Base-by-base conservation (phyloP, 2,113 vertebrate species). In the Azemiops feae region DNA sequence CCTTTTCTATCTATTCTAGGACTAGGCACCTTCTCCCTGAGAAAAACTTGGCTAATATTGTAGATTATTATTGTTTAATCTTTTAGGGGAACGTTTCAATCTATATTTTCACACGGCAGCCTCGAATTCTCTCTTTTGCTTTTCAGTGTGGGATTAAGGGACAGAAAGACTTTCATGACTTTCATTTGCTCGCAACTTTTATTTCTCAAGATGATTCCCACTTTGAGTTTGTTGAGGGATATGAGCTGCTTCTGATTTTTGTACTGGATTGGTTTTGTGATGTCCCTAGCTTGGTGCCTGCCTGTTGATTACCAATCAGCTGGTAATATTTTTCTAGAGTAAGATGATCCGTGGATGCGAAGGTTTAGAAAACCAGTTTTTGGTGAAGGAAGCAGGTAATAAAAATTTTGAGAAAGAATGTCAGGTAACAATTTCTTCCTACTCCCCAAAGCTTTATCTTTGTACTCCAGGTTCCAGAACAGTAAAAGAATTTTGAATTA, bases 1-100 rank as follows among this genome's bases (percentile, higher is more conserved):
- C 64, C 69, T 85, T 47, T 58, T 58, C 43, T 30, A 89, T 50
- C 69, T 93, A 86, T 93, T 93, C 90, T 54, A n/a, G 53, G 27
- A 39, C 64, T 27, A 23, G 74, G 12, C 25, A 53, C 34, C 12
- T 55, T 50, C n/a, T 1, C 27, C 34, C 92, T 50, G 88, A 93
- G 34, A 60, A 90, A 93, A 52, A 14, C 43, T 39, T 93, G 88
- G 43, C 53, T 58, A 90, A 85, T 47, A 27, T 87, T 87, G 47
- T 30, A 34, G 87, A 34, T n/a, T n/a, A n/a, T 88, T 53, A 39
- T 88, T n/a, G n/a, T 88, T 53, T 88, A 54, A 54, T 87, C 23
- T 10, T 50, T 25, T 50, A 14, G 34, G 34, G 34, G 69, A 81
- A 81, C 20, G 7, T 22, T 81, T 34, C 69, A 39, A 18, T 20